phyloP scores from a whole-genome alignment of 2,113 vertebrate species.

The Poicephalus gulielmi region DNA sequence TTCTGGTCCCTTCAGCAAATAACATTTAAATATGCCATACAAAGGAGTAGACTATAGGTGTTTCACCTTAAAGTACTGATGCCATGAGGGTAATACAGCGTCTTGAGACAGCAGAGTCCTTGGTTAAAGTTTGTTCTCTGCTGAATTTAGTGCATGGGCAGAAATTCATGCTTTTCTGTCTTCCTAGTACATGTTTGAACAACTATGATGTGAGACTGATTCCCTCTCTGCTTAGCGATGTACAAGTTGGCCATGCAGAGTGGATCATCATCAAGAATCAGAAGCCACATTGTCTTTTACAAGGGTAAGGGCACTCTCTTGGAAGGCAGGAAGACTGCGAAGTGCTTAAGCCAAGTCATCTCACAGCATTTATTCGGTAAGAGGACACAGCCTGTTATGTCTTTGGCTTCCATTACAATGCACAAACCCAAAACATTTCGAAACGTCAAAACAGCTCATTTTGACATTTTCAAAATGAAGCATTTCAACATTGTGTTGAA shows the following conservation, averaged over 20 bases:
- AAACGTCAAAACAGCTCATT: not conserved
- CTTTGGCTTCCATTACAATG: not conserved
- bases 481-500: conserved; percentile 6
- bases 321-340: not conserved
- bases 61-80: not conserved
- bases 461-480: conserved; percentile 31
- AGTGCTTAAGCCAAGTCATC: not conserved
- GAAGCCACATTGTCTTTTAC: not conserved
- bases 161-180: not conserved
- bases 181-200: not conserved
- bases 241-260: not conserved
- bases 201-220: not conserved
- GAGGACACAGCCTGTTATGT: not conserved
- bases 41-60: not conserved
- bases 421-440: not conserved
- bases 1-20: not conserved
- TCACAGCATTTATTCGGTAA: not conserved
- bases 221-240: not conserved
- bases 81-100: not conserved
- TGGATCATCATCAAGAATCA: not conserved
- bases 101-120: not conserved
- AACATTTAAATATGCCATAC: not conserved
- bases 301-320: not conserved
- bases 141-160: not conserved
- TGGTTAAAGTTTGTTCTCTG: not conserved